Base-by-base conservation (phyloP, 2,113 vertebrate genomes). In the Epinephelus fuscoguttatus region DNA sequence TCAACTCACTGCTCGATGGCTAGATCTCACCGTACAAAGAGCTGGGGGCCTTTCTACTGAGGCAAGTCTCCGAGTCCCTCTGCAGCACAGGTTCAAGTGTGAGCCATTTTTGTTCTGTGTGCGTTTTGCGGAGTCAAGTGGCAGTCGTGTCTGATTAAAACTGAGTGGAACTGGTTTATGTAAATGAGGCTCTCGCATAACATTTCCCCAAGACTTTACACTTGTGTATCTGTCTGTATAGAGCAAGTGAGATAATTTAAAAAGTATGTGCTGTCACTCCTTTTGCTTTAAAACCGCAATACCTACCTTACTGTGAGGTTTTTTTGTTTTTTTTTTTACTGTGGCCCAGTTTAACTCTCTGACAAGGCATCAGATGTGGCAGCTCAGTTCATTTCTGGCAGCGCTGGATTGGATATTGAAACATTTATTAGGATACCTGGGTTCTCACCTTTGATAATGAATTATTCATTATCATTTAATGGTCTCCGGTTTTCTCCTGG, bases 41-140 rank as follows among this genome's bases (percentile, higher is more conserved):
- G 84, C 88, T 82, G 92, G 90, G 91, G 93, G 93, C 90, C 87
- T 88, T 94, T 94, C 94, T 92, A 76, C 84, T 94, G 90, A 95
- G 93, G 94, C 93, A 80, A 86, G 87, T 73, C 33, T 69, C 50
- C 15, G 2, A 17, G 57, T 83, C 37, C 50, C 57, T 67, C n/a
- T 56, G 68, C 78, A n/a, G 71, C 77, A 49, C 40, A 57, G 13
- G 33, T 80, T 81, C 61, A 71, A 89, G 77, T 47, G 49, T 37
- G 57, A 85, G 61, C 73, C 74, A 6, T 75, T 85, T 87, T 60
- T 81, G 23, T 53, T 47, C 63, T 68, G 64, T 2, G 14, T 57
- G 75, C 12, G 4, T 80, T 87, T 74, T 71, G 70, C 80, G 0
- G 19, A 84, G 85, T 91, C 84, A 88, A 92, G 83, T 81, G 86